These are phyloP conservation scores for Gnathonemus echidnorhynchus DNA, from an alignment of 2,113 vertebrate species.

Conservation along the genomic window DNA sequence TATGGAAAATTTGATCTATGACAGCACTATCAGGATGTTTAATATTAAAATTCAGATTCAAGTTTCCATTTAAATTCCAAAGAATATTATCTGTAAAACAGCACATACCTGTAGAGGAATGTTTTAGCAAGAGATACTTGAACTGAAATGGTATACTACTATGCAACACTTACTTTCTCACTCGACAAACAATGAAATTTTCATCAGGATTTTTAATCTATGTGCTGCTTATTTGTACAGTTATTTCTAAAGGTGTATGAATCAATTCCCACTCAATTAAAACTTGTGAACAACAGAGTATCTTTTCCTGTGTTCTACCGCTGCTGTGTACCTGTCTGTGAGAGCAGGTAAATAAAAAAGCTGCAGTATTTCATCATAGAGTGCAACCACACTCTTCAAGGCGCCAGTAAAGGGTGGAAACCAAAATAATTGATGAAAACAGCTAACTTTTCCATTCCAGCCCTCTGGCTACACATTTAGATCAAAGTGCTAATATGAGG, in stretches of 20 bases:
- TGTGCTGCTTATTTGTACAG: neutral
- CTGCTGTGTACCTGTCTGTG: slow-evolving; percentile 1
- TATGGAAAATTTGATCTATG: neutral
- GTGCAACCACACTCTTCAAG: neutral
- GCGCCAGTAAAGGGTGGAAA: slow-evolving; percentile 9
- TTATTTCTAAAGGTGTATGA: slow-evolving; percentile 9
- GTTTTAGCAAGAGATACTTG: neutral
- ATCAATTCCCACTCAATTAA: slow-evolving; percentile 22
- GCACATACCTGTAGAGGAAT: neutral
- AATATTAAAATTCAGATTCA: neutral
- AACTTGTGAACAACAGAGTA: slow-evolving; percentile 1
- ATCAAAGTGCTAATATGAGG: neutral
- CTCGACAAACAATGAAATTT: neutral
- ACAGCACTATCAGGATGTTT: neutral
- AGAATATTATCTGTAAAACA: neutral
- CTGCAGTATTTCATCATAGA: neutral
- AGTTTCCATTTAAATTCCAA: neutral
- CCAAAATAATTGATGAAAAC: slow-evolving; percentile 14
- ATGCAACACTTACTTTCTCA: neutral
- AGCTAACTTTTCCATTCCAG: neutral
- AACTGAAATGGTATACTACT: neutral
- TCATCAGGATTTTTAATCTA: neutral
- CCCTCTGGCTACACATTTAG: neutral
- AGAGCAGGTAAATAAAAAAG: slow-evolving; percentile 4
- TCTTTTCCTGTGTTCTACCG: neutral